Conservation (phyloP, 2,113 vertebrate genomes). For the Phylloscopus whistleri region DNA sequence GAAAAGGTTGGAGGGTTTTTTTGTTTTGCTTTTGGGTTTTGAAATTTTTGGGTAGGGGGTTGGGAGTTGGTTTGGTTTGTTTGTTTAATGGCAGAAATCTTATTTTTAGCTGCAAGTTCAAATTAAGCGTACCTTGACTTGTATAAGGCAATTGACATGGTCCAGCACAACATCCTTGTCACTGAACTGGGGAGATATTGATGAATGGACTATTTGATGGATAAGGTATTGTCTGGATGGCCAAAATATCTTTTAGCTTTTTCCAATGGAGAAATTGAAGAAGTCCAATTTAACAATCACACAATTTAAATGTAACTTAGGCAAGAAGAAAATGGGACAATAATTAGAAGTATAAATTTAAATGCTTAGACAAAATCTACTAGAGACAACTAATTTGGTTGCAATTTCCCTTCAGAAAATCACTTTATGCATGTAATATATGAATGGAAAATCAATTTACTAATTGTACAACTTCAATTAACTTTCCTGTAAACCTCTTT, state of each 20-base stretch:
- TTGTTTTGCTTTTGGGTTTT: background rate
- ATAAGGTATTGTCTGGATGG: background rate
- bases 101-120: background rate
- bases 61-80: background rate
- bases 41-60: background rate
- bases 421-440: background rate
- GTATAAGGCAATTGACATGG: background rate
- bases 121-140: background rate
- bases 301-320: background rate
- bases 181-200: background rate
- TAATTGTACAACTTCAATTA: background rate
- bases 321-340: background rate
- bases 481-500: background rate
- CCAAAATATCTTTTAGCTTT: background rate
- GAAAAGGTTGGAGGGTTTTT: fast-evolving
- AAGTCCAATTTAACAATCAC: background rate
- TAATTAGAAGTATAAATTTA: background rate
- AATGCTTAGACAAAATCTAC: background rate
- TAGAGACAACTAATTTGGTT: background rate
- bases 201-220: background rate
- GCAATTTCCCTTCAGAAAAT: background rate
- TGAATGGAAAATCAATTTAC: background rate
- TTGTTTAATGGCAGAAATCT: background rate
- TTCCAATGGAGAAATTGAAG: background rate
- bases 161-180: background rate